Conservation (phyloP, 2,888 invertebrate species). For the Chymomyza fuscimana region DNA sequence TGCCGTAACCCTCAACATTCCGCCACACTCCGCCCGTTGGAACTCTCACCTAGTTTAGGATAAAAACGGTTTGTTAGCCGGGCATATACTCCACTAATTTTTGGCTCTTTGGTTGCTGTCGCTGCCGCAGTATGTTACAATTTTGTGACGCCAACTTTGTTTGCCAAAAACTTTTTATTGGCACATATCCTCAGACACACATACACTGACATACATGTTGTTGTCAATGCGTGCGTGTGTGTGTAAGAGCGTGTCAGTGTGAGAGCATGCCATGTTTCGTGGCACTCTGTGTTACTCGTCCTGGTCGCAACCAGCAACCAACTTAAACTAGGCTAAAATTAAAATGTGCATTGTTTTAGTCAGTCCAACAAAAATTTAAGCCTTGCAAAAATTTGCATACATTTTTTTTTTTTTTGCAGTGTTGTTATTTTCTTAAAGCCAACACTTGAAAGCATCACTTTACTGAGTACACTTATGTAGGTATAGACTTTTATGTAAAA, state of each 20-base stretch:
- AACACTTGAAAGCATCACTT: slow-evolving; percentile 1
- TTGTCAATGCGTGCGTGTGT: slow-evolving; percentile 7
- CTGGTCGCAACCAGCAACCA: slow-evolving; percentile 6
- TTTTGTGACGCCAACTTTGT: slow-evolving; percentile 73
- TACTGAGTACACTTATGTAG: neutral
- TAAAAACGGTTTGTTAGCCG: slow-evolving; percentile 20
- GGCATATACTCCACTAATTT: slow-evolving; percentile 46
- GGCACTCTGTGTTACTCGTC: slow-evolving; percentile 21
- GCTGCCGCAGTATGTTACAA: slow-evolving; percentile 58
- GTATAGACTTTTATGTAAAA: neutral
- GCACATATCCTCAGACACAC: slow-evolving; percentile 59
- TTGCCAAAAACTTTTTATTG: slow-evolving; percentile 72
- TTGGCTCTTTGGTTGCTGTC: slow-evolving; percentile 27
- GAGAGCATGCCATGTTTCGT: slow-evolving; percentile 43
- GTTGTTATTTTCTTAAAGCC: slow-evolving; percentile 1
- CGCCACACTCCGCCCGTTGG: neutral
- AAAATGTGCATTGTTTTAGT: slow-evolving; percentile 65
- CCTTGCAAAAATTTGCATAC: slow-evolving; percentile 26
- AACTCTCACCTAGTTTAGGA: neutral
- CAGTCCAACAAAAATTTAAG: slow-evolving; percentile 16
- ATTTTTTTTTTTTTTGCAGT: neutral
- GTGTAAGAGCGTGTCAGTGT: neutral
- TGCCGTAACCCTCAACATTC: neutral
- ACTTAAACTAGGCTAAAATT: slow-evolving; percentile 66
- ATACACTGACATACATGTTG: slow-evolving; percentile 16